Conservation (phyloP, 2,888 invertebrate genomes). For the Pachydiplax longipennis region DNA sequence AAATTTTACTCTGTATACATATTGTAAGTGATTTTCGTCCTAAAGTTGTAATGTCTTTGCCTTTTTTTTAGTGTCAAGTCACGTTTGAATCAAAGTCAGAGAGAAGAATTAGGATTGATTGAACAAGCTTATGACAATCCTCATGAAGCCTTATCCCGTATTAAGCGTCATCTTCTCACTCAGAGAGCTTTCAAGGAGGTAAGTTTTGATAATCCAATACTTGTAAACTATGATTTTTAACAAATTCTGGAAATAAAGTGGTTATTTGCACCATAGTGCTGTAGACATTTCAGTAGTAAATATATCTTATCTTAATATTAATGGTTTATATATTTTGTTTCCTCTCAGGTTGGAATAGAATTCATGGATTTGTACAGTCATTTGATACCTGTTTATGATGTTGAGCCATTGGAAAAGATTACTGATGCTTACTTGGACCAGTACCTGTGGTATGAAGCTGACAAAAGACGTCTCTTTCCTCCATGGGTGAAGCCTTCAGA, state of each 20-base stretch:
- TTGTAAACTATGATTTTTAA: background rate
- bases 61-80: conserved; percentile 84
- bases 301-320: too few relatives aligned
- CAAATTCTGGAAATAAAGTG: too few relatives aligned
- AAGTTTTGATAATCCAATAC: conserved; percentile 48
- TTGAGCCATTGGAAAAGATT: conserved; percentile 98
- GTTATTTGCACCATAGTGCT: too few relatives aligned
- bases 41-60: background rate
- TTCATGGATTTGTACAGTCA: conserved; percentile 99
- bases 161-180: conserved; percentile 98
- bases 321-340: conserved; percentile 5
- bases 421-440: conserved; percentile 99
- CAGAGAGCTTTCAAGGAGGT: conserved; percentile 99
- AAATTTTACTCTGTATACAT: too few relatives aligned
- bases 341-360: conserved; percentile 88
- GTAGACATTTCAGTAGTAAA: too few relatives aligned
- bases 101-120: conserved; percentile 97
- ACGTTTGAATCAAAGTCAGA: conserved; percentile 95
- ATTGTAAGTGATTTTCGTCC: background rate
- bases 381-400: conserved; percentile 98
- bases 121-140: conserved; percentile 99
- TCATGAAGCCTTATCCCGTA: conserved; percentile 97
- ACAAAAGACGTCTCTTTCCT: conserved; percentile 94
- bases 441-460: conserved; percentile 99
- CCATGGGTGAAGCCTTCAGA: conserved; percentile 99